Evolutionary conservation across 2,888 invertebrate genomes (phyloP), one percentile per base, ranked within the genome.

Genomic region (Microchrysa polita): DNA sequence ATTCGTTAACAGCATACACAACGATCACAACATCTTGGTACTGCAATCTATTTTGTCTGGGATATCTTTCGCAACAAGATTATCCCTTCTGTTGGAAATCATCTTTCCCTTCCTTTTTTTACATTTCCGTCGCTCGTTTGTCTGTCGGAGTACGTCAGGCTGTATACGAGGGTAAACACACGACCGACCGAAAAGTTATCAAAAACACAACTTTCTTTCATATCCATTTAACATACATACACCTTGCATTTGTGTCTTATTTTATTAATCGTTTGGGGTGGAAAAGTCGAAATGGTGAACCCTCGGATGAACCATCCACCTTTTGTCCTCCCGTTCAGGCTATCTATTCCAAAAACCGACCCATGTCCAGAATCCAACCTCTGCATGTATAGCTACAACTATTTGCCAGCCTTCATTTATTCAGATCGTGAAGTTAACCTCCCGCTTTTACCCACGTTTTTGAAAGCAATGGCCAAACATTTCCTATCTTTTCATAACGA

Each of bases 191-290:
- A 69, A n/a, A 69, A 55, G 69, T 57, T 69, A 69, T 69, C 69
- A 55, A 69, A 69, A 69, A 69, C 69, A 69, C 57, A 69, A 69
- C 57, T 69, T 69, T 40, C 57, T 27, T 57, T 65, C 65, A 55
- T 69, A 69, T 69, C 69, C 69, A 57, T 69, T 55, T 67, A 27
- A 65, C 65, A 44, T 65, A 69, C n/a, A n/a, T n/a, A n/a, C n/a
- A n/a, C 69, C 69, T 69, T 69, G 69, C 69, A 55, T 69, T 69
- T 69, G 20, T 40, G 69, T 57, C 69, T 69, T 69, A 69, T 69
- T 69, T 69, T 69, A 69, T 69, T 69, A 69, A 69, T 69, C 57
- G 69, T 42, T 55, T 42, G 42, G 57, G 65, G 48, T 22, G 65
- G 20, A 65, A 69, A 69, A 52, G 69, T 55, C 40, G 52, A n/a